A percentile compares a stretch with the other conserved stretches of the same genome.
Conservation (phyloP, 2,113 vertebrate species). For the Chionodraco myersi region DNA sequence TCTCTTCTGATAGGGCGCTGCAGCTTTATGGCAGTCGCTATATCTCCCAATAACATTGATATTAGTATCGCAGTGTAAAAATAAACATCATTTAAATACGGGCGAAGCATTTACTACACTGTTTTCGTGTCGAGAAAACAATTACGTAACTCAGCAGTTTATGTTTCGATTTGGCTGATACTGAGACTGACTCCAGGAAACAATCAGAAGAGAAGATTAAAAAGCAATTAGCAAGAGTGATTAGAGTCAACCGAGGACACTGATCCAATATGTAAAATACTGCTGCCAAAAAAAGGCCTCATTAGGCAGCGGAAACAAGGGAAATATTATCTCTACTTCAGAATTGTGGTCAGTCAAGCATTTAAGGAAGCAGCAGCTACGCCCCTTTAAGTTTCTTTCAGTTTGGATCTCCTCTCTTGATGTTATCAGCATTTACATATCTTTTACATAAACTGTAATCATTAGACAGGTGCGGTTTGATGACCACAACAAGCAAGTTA, state of each 20-base stretch:
- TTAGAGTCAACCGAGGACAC: neutral
- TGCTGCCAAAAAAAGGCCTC: neutral
- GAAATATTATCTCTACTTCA: neutral
- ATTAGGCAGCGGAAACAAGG: neutral
- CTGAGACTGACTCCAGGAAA: neutral
- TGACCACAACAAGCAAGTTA: neutral
- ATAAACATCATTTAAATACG: neutral
- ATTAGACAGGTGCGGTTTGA: neutral
- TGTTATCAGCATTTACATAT: neutral
- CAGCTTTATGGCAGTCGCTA: neutral
- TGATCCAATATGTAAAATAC: neutral
- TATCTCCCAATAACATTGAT: neutral
- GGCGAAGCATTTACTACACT: neutral
- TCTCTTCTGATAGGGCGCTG: neutral
- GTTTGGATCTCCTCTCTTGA: neutral
- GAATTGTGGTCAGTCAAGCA: neutral
- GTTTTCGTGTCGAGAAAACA: neutral
- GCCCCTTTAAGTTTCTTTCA: neutral
- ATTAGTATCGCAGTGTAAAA: neutral
- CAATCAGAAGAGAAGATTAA: neutral
- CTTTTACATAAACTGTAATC: too few relatives aligned
- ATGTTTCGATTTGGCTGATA: neutral
- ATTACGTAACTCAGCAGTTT: neutral
- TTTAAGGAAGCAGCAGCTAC: neutral
- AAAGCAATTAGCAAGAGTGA: constrained; percentile 5